Evolutionary conservation across 1,140 invertebrate species (phyloP), one percentile per base, ranked within the genome.

Genomic region (Drosophila cardini): DNA sequence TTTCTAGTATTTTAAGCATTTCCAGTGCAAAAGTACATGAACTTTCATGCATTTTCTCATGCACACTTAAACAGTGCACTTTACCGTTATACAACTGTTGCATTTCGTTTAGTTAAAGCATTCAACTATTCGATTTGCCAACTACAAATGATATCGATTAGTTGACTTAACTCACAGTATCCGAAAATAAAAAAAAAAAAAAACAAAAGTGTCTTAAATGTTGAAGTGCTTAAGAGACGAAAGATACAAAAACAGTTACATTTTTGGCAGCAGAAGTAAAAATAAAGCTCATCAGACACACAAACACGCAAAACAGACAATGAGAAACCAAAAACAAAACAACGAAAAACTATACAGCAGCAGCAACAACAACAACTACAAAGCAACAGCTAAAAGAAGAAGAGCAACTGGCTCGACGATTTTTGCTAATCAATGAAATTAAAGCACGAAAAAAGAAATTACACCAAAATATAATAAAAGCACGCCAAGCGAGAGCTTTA

Each of bases 341-440:
- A 11, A 34, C 26, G n/a, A 58, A 75, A 65, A 65, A 74, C 55
- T 68, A 65, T 38, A 74, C 58, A 61, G 57, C 42, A 78, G 21
- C 32, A 18, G 55, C 10, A 45, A 36, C n/a, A 63, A 16, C 11
- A 52, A 52, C 18, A 67, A 42, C 58, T 57, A 42, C 56, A 42
- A n/a, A 50, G 21, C 5, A 21, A 48, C 9, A 13, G 26, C 40
- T 16, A 30, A 6, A 53, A 64, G 42, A 57, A 71, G 53, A 63
- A 30, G 36, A 63, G 36, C 18, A 63, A 46, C n/a, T 21, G 50
- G 34, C 52, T 38, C 61, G 53, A 65, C 55, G 63, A 77, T 77
- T 87, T 90, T 90, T 65, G 82, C 83, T 90, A 90, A 90, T 90
- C 87, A 90, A 90, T 90, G 87, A 90, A 90, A 90, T 90, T 90